A percentile compares a stretch with the other conserved stretches of the same genome.
These are phyloP conservation scores for Caenorhabditis panamensis DNA, from an alignment of 2,888 invertebrate genomes.

Conservation along the genomic window DNA sequence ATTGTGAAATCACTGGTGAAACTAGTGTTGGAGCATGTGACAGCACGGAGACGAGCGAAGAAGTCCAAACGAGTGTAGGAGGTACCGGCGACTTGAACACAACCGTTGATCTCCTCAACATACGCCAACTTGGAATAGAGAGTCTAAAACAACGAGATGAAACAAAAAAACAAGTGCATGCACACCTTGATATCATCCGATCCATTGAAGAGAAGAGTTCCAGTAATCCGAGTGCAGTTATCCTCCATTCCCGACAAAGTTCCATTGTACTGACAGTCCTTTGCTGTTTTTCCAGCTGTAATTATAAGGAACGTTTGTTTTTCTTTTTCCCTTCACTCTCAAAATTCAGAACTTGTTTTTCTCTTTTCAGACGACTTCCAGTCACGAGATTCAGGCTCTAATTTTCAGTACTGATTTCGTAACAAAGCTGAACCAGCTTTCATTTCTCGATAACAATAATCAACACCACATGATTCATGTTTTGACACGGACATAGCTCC, in stretches of 20 bases:
- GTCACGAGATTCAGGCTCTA: too few relatives aligned
- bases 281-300: constrained; percentile 52
- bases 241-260: constrained; percentile 39
- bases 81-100: constrained; percentile 43
- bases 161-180: too few relatives aligned
- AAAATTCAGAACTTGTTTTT: background rate
- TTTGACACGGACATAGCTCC: too few relatives aligned
- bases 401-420: too few relatives aligned
- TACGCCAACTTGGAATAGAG: constrained; percentile 52
- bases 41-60: constrained; percentile 52
- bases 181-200: constrained; percentile 40
- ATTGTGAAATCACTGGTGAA: constrained; percentile 35
- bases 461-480: too few relatives aligned
- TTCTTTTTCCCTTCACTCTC: background rate
- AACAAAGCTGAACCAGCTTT: too few relatives aligned
- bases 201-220: constrained; percentile 16
- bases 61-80: constrained; percentile 53
- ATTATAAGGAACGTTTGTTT: background rate
- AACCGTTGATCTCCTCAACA: constrained; percentile 54
- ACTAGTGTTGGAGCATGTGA: constrained; percentile 48
- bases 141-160: constrained; percentile 16
- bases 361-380: too few relatives aligned
- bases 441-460: too few relatives aligned
- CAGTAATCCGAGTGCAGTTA: constrained; percentile 52
- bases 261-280: constrained; percentile 58